Evolutionary conservation across 2,888 invertebrate genomes (phyloP).

Genomic region (Branchipolynoe longqiensis): DNA sequence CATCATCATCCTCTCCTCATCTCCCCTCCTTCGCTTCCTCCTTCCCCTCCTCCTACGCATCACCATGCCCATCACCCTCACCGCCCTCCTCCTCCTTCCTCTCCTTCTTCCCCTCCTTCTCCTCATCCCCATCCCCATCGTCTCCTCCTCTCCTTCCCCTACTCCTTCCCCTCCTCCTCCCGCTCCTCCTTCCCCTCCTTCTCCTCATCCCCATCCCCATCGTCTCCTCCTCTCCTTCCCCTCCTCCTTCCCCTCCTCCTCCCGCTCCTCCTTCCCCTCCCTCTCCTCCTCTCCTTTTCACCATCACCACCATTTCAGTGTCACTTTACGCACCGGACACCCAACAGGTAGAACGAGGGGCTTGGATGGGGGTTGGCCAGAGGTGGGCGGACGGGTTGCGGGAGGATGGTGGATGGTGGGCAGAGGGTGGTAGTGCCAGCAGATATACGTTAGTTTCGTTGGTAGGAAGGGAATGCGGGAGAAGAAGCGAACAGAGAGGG

Average conservation of each 20-base stretch:
- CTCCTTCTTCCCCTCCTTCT: neutral
- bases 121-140: neutral
- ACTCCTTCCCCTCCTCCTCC: neutral
- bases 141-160: neutral
- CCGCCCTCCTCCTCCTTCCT: neutral
- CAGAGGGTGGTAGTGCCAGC: no score
- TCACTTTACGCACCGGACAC: no score
- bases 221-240: neutral
- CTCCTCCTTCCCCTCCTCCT: neutral
- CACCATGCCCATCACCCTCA: neutral
- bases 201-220: neutral
- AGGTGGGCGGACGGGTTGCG: no score
- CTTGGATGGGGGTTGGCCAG: no score
- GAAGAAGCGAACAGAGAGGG: no score
- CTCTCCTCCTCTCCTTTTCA: no score
- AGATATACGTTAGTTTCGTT: no score
- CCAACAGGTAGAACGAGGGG: no score
- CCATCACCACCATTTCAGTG: no score
- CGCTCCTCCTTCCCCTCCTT: neutral
- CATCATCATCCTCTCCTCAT: neutral
- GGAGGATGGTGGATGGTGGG: no score
- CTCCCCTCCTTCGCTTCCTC: neutral
- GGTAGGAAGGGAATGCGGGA: no score
- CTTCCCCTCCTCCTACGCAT: neutral
- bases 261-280: no score